Base-by-base conservation (phyloP, 2,888 invertebrate genomes). In the Erebia epiphron region DNA sequence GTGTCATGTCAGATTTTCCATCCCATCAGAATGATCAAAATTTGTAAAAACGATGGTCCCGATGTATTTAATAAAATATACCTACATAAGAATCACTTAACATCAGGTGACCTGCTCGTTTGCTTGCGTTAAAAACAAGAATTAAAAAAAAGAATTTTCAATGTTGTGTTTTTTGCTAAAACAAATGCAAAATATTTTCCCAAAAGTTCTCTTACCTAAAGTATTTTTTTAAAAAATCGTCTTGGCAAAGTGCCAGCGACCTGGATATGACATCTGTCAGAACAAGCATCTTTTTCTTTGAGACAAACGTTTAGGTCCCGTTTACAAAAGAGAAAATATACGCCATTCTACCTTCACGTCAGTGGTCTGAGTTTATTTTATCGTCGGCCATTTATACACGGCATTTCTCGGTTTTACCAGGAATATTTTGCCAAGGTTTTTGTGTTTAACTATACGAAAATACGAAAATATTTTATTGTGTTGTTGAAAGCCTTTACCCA, bases 211-310 rank as follows among this genome's bases (percentile, higher is more conserved):
- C 26, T 18, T 49, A 52, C 64, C 52, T 54, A 16, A 5, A 52
- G n/a, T 11, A 49, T 54, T 64, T 64, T 35, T 41, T 35, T n/a
- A 18, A n/a, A 64, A 18, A n/a, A 64, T 72, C 26, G 64, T 56
- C 16, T 64, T 70, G 70, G 70, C 72, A 52, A 41, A 63, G 43
- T 56, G 70, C 72, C 72, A 71, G 68, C 69, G 21, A 63, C 65
- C 72, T 74, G 74, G 57, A 65, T 57, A 68, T 77, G 76, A 77
- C 76, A 75, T 77, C 72, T 76, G 76, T 75, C 73, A 60, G 72
- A 65, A 64, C 67, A 52, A 64, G 67, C 70, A 64, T 64, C 60
- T 72, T 68, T 70, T 68, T 67, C 64, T 69, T 72, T 72, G 67
- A 70, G 70, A 72, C 72, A 70, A 72, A 70, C 67, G 70, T 60